Percentiles rank a stretch among this genome's conserved stretches.
These are phyloP conservation scores for Melipona quadrifasciata DNA, from an alignment of 1,140 invertebrate species.

Conservation along the genomic window DNA sequence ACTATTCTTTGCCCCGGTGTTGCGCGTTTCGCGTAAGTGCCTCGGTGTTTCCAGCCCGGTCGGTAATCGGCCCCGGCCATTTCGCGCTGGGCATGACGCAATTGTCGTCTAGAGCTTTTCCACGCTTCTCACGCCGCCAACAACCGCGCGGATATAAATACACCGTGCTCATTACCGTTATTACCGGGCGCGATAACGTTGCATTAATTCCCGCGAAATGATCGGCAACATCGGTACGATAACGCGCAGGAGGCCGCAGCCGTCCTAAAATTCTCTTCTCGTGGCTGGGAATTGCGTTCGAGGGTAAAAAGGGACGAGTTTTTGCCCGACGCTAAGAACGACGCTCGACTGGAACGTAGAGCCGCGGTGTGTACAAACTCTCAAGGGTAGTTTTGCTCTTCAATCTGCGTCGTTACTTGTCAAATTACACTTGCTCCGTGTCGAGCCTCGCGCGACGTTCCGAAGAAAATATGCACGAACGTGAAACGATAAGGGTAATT, in stretches of 20 bases:
- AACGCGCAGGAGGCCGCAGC: not conserved
- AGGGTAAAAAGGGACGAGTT: not conserved
- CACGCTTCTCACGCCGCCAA: slow-evolving; percentile 35
- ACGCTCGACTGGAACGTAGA: slow-evolving; percentile 1
- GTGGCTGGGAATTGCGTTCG: too few species aligned
- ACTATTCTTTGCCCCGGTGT: not conserved
- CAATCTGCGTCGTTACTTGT: slow-evolving; percentile 26
- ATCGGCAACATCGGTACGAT: slow-evolving; percentile 48
- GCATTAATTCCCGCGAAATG: slow-evolving; percentile 58
- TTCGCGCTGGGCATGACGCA: slow-evolving; percentile 20
- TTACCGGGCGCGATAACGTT: slow-evolving; percentile 43
- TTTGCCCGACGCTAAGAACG: not conserved
- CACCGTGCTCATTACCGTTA: slow-evolving; percentile 55
- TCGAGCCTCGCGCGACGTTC: too few species aligned
- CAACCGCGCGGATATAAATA: slow-evolving; percentile 44
- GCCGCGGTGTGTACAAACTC: not conserved
- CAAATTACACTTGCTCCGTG: not conserved
- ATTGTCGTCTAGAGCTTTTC: slow-evolving; percentile 54
- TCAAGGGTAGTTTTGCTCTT: not conserved
- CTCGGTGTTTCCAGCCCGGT: slow-evolving; percentile 47
- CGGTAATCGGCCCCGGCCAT: slow-evolving; percentile 52
- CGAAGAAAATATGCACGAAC: not conserved
- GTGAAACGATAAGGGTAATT: not conserved
- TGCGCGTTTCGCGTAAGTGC: slow-evolving; percentile 51
- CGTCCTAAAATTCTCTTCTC: not conserved